Conservation (phyloP, 1,140 invertebrate species). For the Atta texana region DNA sequence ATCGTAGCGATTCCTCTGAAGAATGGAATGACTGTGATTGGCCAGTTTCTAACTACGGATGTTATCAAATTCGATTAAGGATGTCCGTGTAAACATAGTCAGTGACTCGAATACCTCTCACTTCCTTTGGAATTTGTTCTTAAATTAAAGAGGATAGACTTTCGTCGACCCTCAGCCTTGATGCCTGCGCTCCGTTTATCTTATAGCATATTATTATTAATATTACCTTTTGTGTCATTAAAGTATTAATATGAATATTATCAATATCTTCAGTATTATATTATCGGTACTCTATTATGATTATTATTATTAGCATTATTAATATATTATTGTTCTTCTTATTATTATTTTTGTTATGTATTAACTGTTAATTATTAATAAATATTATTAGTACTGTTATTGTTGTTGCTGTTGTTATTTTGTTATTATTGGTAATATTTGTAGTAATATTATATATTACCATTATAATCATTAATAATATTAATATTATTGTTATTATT, state of each 20-base stretch:
- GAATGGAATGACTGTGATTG: no score
- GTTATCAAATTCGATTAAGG: no score
- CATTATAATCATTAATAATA: slow-evolving; percentile 57
- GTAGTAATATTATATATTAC: slow-evolving; percentile 53
- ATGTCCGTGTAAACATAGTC: no score
- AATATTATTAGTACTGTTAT: slow-evolving; percentile 54
- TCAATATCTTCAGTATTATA: slow-evolving; percentile 49
- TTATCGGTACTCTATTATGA: slow-evolving; percentile 55
- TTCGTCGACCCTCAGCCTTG: slow-evolving; percentile 48
- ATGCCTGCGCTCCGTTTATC: slow-evolving; percentile 25
- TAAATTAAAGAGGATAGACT: slow-evolving; percentile 65
- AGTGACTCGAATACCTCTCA: slow-evolving; percentile 41
- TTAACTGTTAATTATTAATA: slow-evolving; percentile 59
- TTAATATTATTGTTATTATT: slow-evolving; percentile 63
- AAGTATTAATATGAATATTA: slow-evolving; percentile 62
- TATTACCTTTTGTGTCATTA: slow-evolving; percentile 38
- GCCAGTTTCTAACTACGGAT: no score
- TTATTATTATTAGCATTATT: slow-evolving; percentile 55
- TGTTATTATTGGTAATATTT: slow-evolving; percentile 61
- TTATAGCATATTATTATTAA: slow-evolving; percentile 43
- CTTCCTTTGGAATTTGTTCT: slow-evolving; percentile 42
- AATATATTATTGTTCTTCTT: slow-evolving; percentile 62
- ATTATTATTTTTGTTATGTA: slow-evolving; percentile 61
- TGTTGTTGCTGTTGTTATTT: slow-evolving; percentile 54
- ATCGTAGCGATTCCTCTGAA: no score